Base-by-base conservation (phyloP, 2,113 vertebrate genomes). In the Alligator sinensis region DNA sequence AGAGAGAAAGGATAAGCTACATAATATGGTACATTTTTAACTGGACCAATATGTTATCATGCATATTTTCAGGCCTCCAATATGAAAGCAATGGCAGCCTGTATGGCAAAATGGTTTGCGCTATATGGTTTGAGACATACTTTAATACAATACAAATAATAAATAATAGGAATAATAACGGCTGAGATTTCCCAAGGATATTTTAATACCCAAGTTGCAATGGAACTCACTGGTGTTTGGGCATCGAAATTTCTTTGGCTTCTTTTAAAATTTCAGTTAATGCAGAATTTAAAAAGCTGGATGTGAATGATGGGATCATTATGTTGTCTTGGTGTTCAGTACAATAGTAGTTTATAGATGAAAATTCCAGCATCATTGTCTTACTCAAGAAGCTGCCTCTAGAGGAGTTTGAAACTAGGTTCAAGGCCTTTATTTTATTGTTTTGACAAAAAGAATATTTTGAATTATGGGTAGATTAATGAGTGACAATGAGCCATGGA, bases 291-390 rank as follows among this genome's bases (percentile, higher is more conserved):
- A 0, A 21, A 3, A 34, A 16, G 28, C 64, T 70, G 60, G 22
- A 19, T 4, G 3, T 15, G 13, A 13, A 59, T 68, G 2, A 28
- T 76, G 12, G 19, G 14, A 68, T 54, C 30, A 82, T 14, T 1
- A 1, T 13, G 11, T 64, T 17, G 70, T 5, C 3, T 6, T 1
- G 3, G 27, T 1, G 0, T 34, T 87, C 78, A 34, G 1, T 19
- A 19, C 91, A 76, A n/a, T 2, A 27, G 19, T 21, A 11, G 77
- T 87, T 60, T 25, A 3, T 1, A 68, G 22, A 27, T 61, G 24
- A 30, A 84, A 30, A 5, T 59, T 81, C 17, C 2, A 70, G 19
- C n/a, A 86, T 3, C 47, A n/a, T 30, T 61, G 3, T 79, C 17
- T 72, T 83, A 30, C 3, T 78, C 27, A 18, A 5, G 55, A 16